These are phyloP conservation scores for Dreissena rostriformis DNA, from an alignment of 1,140 invertebrate species.

Conservation along the genomic window DNA sequence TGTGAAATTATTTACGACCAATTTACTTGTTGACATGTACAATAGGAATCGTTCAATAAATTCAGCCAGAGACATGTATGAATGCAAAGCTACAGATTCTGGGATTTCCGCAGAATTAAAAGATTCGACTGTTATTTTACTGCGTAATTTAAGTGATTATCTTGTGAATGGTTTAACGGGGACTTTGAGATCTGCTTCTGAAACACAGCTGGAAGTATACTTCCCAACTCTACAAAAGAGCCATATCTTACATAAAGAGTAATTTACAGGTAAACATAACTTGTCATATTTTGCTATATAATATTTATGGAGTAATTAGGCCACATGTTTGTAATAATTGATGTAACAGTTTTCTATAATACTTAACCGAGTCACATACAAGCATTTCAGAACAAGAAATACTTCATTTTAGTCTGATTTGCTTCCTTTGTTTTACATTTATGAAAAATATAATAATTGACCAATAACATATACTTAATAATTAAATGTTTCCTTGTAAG, in stretches of 20 bases:
- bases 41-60: constrained; percentile 28
- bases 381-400: background rate
- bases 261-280: background rate
- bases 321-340: background rate
- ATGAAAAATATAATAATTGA: background rate
- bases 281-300: background rate
- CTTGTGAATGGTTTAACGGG: constrained; percentile 43
- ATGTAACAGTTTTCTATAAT: too few species aligned
- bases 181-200: background rate
- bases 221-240: background rate
- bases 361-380: background rate
- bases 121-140: constrained; percentile 15
- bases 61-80: background rate
- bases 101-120: constrained; percentile 1
- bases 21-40: constrained; percentile 44
- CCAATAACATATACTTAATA: background rate
- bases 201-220: background rate
- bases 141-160: constrained; percentile 17
- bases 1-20: constrained; percentile 47
- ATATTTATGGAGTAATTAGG: background rate
- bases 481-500: background rate
- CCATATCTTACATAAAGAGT: background rate
- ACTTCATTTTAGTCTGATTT: background rate
- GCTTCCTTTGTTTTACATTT: background rate
- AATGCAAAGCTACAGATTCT: background rate